Evolutionary conservation across 2,888 invertebrate species (phyloP), one percentile per base, ranked within the genome.

Genomic region (Drosophila ustulata): DNA sequence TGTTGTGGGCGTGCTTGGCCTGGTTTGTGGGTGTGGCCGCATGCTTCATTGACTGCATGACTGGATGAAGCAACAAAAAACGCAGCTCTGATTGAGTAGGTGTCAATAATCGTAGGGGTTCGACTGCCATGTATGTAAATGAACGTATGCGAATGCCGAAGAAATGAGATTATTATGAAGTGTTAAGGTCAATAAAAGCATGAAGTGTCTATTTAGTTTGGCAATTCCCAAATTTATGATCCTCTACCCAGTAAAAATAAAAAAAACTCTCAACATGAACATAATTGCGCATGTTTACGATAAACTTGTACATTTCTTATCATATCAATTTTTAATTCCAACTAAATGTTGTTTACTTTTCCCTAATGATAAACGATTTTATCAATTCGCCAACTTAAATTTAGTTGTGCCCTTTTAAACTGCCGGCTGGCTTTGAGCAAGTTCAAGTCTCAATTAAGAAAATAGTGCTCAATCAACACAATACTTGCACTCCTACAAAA

Each of bases 21-120:
- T 18, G 66, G 32, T 18, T 18, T 5, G 55, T 34, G 65, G 65
- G 49, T 41, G 75, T 65, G 80, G 65, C 71, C 34, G 53, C 64
- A 65, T 65, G 75, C 73, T 46, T 46, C 57, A 58, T 47, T 77
- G 59, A 46, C 13, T 47, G 46, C 30, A 59, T 50, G 63, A 50
- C 41, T 53, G 57, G 39, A 13, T 53, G 57, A 43, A 32, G 43
- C 25, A 49, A 53, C 45, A 23, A 46, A 56, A 43, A 9, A 55
- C 64, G 61, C 46, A 71, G 69, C 62, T 65, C 49, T 76, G 73
- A 82, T 87, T 81, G 88, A 87, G 77, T 79, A 79, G 85, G 82
- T 84, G 85, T 81, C 79, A 71, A 76, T 78, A 78, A 78, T 73
- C 65, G 58, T 57, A 56, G 47, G 49, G 53, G 75, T 7, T 53